Conservation (phyloP, 1,140 invertebrate species). For the Drosophila micromelanica region DNA sequence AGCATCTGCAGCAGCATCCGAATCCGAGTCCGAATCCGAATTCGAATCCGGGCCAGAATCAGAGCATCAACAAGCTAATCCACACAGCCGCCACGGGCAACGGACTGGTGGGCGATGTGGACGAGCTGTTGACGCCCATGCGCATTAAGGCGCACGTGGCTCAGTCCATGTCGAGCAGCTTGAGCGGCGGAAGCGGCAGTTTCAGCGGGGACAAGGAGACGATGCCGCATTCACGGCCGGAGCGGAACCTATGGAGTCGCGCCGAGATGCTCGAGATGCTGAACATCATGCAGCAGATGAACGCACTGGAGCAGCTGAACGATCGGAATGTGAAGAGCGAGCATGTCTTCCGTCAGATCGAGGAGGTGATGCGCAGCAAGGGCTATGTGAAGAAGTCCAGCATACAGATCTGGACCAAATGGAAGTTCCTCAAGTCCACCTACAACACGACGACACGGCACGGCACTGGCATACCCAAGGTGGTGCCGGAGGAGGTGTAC, state of each 20-base stretch:
- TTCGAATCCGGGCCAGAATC: constrained; percentile 44
- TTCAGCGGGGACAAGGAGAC: constrained; percentile 17
- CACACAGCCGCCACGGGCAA: constrained; percentile 67
- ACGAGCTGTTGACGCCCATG: constrained; percentile 71
- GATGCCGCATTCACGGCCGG: constrained; percentile 41
- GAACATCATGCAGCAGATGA: constrained; percentile 72
- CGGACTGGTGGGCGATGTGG: constrained; percentile 72
- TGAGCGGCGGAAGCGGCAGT: neutral
- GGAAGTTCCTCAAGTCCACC: constrained; percentile 82
- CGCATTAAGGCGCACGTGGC: constrained; percentile 42
- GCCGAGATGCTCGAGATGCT: constrained; percentile 78
- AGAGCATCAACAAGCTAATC: constrained; percentile 66
- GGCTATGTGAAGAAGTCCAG: constrained; percentile 76
- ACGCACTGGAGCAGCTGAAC: constrained; percentile 70
- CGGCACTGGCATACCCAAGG: constrained; percentile 67
- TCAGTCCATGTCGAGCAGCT: constrained; percentile 5
- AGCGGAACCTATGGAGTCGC: constrained; percentile 80
- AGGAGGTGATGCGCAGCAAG: constrained; percentile 69
- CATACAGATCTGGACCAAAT: constrained; percentile 82
- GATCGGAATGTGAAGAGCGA: constrained; percentile 77
- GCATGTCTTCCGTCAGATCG: constrained; percentile 69
- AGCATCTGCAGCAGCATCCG: constrained; percentile 5
- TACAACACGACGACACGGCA: constrained; percentile 76
- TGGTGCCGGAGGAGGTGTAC: constrained; percentile 75
- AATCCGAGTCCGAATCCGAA: constrained; percentile 35